Conservation (phyloP, 2,888 invertebrate species). For the Elegia similella region DNA sequence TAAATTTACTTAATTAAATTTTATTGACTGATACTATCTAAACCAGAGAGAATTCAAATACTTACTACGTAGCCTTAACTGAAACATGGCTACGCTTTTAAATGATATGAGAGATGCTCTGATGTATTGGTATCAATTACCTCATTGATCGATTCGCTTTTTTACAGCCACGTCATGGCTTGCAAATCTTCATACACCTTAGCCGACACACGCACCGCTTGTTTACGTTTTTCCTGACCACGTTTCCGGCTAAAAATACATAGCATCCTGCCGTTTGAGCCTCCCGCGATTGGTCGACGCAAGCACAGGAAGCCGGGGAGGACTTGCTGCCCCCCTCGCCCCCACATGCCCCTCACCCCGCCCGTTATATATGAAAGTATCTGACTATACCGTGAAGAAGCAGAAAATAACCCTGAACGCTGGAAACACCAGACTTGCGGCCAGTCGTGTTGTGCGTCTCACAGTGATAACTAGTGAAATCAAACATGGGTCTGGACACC, state of each 20-base stretch:
- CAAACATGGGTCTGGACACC: conserved; percentile 77
- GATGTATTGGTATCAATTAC: background rate
- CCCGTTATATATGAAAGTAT: conserved; percentile 66
- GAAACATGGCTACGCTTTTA: no score
- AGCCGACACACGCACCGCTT: conserved; percentile 57
- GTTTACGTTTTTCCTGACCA: conserved; percentile 79
- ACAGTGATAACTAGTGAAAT: conserved; percentile 79
- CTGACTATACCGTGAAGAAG: conserved; percentile 61
- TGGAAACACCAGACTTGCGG: conserved; percentile 66
- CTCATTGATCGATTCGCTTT: conserved; percentile 4
- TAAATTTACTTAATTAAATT: no score
- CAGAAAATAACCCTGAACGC: conserved; percentile 80
- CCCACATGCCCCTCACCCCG: conserved; percentile 45
- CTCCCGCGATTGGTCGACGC: conserved; percentile 70
- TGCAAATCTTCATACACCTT: conserved; percentile 35
- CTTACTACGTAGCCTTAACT: no score
- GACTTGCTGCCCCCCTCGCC: conserved; percentile 47
- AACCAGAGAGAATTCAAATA: no score
- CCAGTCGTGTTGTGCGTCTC: conserved; percentile 82
- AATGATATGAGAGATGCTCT: no score
- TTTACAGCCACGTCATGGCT: conserved; percentile 8
- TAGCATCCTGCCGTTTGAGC: conserved; percentile 79
- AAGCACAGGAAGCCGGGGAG: conserved; percentile 67
- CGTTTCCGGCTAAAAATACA: conserved; percentile 78
- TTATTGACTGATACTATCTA: no score